Evolutionary conservation across 2,113 vertebrate species (phyloP).

Genomic region (Ellobius talpinus): DNA sequence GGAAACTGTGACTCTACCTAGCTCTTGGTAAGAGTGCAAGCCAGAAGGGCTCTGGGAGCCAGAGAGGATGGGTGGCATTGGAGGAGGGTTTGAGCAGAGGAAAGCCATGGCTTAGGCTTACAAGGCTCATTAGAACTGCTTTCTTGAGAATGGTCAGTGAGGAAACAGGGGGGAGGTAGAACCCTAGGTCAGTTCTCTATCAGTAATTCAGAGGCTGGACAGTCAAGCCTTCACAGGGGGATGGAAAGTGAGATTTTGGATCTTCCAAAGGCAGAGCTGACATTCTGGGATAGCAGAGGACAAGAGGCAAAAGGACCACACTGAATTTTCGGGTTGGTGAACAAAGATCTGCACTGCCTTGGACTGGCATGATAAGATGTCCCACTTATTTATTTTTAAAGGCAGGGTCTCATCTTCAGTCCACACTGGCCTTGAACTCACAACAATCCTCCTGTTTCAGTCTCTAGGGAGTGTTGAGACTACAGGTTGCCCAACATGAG

Average conservation of each 20-base stretch:
- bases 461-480: neutral
- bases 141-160: neutral
- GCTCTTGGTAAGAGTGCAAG: neutral
- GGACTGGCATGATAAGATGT: neutral
- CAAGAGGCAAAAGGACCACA: neutral
- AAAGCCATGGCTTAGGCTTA: neutral
- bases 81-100: neutral
- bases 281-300: neutral
- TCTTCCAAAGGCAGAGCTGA: neutral
- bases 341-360: neutral
- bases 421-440: neutral
- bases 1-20: neutral
- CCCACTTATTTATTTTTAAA: neutral
- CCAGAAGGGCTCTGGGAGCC: neutral
- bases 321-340: neutral
- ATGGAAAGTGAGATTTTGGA: neutral
- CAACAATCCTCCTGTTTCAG: neutral
- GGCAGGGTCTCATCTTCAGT: neutral
- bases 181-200: neutral
- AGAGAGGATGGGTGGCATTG: neutral
- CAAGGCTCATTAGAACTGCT: neutral
- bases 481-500: neutral
- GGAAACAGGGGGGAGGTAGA: neutral
- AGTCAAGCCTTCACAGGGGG: neutral
- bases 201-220: neutral